Base-by-base conservation (phyloP, 92 coral and sea anemone species). In the Muricea muricata region DNA sequence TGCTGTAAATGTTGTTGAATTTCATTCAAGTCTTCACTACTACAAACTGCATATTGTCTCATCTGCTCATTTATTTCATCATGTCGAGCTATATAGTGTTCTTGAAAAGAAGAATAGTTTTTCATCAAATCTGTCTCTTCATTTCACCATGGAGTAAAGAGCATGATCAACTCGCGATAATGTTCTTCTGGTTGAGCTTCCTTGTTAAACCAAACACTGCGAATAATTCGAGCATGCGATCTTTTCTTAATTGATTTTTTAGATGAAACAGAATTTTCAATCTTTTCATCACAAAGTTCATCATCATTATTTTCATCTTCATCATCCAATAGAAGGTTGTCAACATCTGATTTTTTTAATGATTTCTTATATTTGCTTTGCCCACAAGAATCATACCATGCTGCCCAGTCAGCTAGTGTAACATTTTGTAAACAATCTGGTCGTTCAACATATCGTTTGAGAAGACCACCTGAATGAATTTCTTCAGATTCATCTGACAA, bases 401-500 rank as follows among this genome's bases (percentile, higher is more conserved):
- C n/a, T n/a, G n/a, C n/a, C n/a, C n/a, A n/a, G n/a, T n/a, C n/a
- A n/a, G n/a, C n/a, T n/a, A n/a, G n/a, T n/a, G n/a, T n/a, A n/a
- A n/a, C n/a, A n/a, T n/a, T n/a, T n/a, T n/a, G n/a, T n/a, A n/a
- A n/a, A n/a, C n/a, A n/a, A n/a, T n/a, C n/a, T n/a, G n/a, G n/a
- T n/a, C n/a, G n/a, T n/a, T n/a, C n/a, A n/a, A n/a, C n/a, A n/a
- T n/a, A n/a, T n/a, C n/a, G n/a, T n/a, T n/a, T n/a, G n/a, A n/a
- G n/a, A n/a, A n/a, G n/a, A n/a, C n/a, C n/a, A n/a, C n/a, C n/a
- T n/a, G n/a, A n/a, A n/a, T n/a, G n/a, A n/a, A n/a, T n/a, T n/a
- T n/a, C n/a, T n/a, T n/a, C n/a, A n/a, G n/a, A n/a, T 42, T 75
- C 88, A 88, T 84, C 88, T 71, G 81, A 87, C 88, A 71, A 81